Conservation (phyloP, 2,888 invertebrate genomes). For the Augiades crinisus region DNA sequence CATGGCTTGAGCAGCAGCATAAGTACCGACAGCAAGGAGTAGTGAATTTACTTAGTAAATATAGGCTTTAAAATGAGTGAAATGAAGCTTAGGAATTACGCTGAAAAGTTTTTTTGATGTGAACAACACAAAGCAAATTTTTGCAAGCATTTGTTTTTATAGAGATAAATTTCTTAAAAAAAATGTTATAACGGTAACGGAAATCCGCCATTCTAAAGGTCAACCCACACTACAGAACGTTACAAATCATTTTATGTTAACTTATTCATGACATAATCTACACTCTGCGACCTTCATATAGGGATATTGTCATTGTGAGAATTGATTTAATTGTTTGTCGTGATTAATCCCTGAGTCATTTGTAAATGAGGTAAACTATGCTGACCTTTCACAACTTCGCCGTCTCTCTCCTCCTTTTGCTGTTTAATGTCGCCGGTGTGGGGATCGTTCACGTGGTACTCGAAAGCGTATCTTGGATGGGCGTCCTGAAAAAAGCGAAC, state of each 20-base stretch:
- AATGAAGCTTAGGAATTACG: too few relatives aligned
- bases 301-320: slow-evolving; percentile 12
- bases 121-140: too few relatives aligned
- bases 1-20: too few relatives aligned
- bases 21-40: too few relatives aligned
- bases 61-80: too few relatives aligned
- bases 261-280: slow-evolving; percentile 14
- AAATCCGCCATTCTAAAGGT: slow-evolving; percentile 1
- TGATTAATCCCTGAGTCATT: slow-evolving; percentile 1
- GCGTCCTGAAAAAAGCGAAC: slow-evolving; percentile 71
- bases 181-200: slow-evolving; percentile 1
- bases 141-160: too few relatives aligned
- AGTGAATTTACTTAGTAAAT: too few relatives aligned
- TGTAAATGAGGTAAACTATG: neutral
- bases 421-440: slow-evolving; percentile 88
- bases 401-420: slow-evolving; percentile 87
- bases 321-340: slow-evolving; percentile 8
- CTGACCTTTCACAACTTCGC: slow-evolving; percentile 86
- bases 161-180: too few relatives aligned
- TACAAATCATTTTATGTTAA: neutral
- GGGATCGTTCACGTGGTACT: slow-evolving; percentile 87
- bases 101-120: too few relatives aligned
- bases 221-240: neutral
- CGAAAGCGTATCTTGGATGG: slow-evolving; percentile 86
- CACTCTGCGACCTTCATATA: slow-evolving; percentile 15